Evolutionary conservation across 2,888 invertebrate species (phyloP).

Genomic region (Steinernema scapterisci): DNA sequence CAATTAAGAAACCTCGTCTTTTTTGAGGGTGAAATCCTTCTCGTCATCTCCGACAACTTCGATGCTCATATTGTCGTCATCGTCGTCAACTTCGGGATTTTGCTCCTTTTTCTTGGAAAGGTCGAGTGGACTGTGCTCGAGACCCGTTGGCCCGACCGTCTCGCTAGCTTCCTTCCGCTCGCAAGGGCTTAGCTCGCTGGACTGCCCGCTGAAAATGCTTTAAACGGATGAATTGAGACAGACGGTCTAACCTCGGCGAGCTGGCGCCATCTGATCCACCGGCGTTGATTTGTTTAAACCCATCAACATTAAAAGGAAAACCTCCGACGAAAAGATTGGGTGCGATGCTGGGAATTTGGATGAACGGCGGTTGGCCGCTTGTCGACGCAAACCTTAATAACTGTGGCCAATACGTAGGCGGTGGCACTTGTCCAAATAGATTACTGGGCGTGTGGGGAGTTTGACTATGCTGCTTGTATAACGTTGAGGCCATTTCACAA

Average conservation of each 20-base stretch:
- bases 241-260: slow-evolving; percentile 42
- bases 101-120: slow-evolving; percentile 31
- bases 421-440: slow-evolving; percentile 31
- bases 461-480: slow-evolving; percentile 43
- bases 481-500: slow-evolving; percentile 75
- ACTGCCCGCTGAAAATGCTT: slow-evolving; percentile 34
- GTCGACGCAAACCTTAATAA: slow-evolving; percentile 46
- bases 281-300: slow-evolving; percentile 34
- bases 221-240: background rate
- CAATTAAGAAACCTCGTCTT: background rate
- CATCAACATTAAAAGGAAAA: slow-evolving; percentile 39
- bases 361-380: slow-evolving; percentile 66
- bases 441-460: slow-evolving; percentile 3
- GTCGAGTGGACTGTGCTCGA: slow-evolving; percentile 40
- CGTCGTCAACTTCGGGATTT: slow-evolving; percentile 49
- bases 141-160: background rate
- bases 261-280: slow-evolving; percentile 50
- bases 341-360: slow-evolving; percentile 41
- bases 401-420: slow-evolving; percentile 38
- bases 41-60: slow-evolving; percentile 62
- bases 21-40: slow-evolving; percentile 40
- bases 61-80: slow-evolving; percentile 66
- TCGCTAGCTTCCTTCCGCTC: slow-evolving; percentile 23
- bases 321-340: slow-evolving; percentile 40
- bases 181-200: slow-evolving; percentile 27